Evolutionary conservation across 2,888 invertebrate species (phyloP).

Genomic region (Minunthozetes semirufus): DNA sequence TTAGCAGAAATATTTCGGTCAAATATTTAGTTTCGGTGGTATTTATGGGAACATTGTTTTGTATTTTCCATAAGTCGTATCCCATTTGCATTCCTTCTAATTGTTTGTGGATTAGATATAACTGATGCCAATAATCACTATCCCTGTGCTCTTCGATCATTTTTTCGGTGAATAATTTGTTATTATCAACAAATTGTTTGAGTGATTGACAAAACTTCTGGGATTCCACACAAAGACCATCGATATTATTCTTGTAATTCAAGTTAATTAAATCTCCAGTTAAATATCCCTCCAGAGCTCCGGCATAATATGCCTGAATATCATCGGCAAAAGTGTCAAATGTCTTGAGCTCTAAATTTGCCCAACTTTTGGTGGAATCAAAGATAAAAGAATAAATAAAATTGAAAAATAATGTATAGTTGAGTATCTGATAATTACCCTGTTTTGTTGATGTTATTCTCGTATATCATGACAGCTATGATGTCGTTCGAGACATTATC

Average conservation of each 20-base stretch:
- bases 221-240: conserved; percentile 54
- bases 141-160: conserved; percentile 52
- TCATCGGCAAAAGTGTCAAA: conserved; percentile 59
- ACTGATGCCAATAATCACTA: conserved; percentile 76
- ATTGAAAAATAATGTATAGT: neutral
- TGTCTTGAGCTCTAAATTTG: neutral
- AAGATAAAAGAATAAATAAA: neutral
- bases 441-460: conserved; percentile 17
- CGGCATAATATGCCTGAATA: conserved; percentile 77
- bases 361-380: neutral
- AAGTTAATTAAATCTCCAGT: conserved; percentile 72
- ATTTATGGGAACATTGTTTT: neutral
- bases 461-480: neutral
- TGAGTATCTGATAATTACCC: neutral
- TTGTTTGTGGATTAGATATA: neutral
- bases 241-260: conserved; percentile 66
- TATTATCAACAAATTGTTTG: conserved; percentile 59
- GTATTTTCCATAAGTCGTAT: neutral
- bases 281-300: conserved; percentile 71
- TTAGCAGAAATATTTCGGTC: neutral
- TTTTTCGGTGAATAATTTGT: conserved; percentile 58
- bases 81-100: neutral
- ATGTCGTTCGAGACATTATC: neutral
- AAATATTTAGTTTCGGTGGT: neutral
- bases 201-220: conserved; percentile 59